Base-by-base conservation (phyloP, 2,888 invertebrate species). In the Sminthurinus aureus region DNA sequence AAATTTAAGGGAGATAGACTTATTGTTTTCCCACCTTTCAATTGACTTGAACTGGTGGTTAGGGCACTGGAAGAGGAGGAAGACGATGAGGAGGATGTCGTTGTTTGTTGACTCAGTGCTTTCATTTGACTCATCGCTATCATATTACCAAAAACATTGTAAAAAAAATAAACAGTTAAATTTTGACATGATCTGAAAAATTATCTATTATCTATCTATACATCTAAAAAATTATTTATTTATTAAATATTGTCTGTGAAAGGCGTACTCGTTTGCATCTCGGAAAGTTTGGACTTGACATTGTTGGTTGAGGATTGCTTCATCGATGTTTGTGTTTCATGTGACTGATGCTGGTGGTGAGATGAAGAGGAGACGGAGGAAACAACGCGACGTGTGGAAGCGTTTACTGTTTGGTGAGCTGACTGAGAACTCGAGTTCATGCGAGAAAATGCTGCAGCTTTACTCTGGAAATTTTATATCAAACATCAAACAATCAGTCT, bases 191-290 rank as follows among this genome's bases (percentile, higher is more conserved):
- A 38, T 4, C 6, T 38, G 38, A 38, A 38, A 38, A 38, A 38
- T 38, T 1, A 38, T 38, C 6, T 38, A 38, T 38, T 38, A 38
- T 38, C 38, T 38, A 38, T 38, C 6, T 38, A 38, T 38, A 38
- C 38, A 38, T 38, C 38, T 38, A 38, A 4, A 38, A 38, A 6
- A 38, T 38, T 38, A 38, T 38, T 38, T 38, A n/a, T 38, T 38
- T 38, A 38, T 38, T 38, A 6, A 6, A 38, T 4, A 38, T 38
- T 38, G 38, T 38, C 9, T 18, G 18, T 58, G 18, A 6, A 15
- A 85, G 95, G 94, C 91, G 96, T 95, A 90, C 95, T 95, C 90
- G 94, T 95, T 91, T 96, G 94, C 87, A 96, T 92, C 90, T 95
- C 94, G 85, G 93, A 92, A 78, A 95, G 92, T 90, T 95, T 95